Base-by-base conservation (phyloP, 1,140 invertebrate genomes). In the Bombus vancouverensis region DNA sequence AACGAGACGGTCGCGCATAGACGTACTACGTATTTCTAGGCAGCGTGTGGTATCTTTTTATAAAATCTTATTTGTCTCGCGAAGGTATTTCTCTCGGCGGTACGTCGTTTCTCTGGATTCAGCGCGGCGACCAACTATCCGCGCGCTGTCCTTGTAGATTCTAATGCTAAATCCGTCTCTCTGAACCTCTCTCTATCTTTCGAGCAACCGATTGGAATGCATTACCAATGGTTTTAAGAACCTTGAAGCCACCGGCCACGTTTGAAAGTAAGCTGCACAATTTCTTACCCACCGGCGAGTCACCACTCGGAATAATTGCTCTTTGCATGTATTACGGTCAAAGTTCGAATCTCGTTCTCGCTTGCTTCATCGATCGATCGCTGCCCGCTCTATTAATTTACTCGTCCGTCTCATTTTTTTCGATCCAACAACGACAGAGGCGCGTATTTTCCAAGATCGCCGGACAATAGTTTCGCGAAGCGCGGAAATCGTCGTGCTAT, bases 91-190 rank as follows among this genome's bases (percentile, higher is more conserved):
- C 77, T 82, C 70, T 73, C 53, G 74, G 9, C 65, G 81, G 86
- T 85, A 75, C 85, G 79, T 85, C 88, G 89, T 90, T 90, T 81
- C 86, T 77, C 88, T 87, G 82, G 89, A 89, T 89, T 87, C 87
- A 88, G 77, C 88, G 85, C 86, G 47, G 78, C 82, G 89, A 87
- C 81, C 81, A 84, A 84, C 87, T 90, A 91, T 88, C 87, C 88
- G 90, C 85, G 83, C 81, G 86, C 66, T 88, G 90, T 90, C 90
- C 89, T 91, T 91, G 89, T 90, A 91, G 87, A 91, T 91, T 91
- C 90, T 91, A 91, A 91, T 90, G 89, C 90, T 91, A 91, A 91
- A 91, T 90, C 90, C 89, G 89, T 91, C 90, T 90, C 90, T 88
- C 87, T 53, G 89, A 90, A 88, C 90, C 90, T 90, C 89, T 90